phyloP scores from a whole-genome alignment of 2,888 invertebrate genomes.

The Alviniconcha strummeri region DNA sequence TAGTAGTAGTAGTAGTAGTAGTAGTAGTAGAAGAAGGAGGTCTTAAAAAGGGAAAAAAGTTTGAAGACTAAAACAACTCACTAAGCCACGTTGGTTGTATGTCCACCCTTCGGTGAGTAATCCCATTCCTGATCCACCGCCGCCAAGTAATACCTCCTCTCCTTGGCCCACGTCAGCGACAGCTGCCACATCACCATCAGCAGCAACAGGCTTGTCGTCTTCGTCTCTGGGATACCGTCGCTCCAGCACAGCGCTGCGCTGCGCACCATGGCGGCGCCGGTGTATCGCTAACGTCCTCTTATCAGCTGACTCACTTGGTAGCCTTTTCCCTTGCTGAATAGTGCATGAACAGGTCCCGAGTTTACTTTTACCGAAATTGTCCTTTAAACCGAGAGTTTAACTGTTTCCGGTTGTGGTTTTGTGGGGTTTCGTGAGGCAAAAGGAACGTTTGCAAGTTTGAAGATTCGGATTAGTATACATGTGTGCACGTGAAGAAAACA shows the following conservation, averaged over 20 bases:
- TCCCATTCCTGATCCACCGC: conserved; percentile 41
- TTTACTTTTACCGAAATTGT: too few species aligned
- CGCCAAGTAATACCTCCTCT: conserved; percentile 36
- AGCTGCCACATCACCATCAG: conserved; percentile 6
- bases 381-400: too few species aligned
- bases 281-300: neutral
- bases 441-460: too few species aligned
- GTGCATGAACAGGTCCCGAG: too few species aligned
- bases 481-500: too few species aligned
- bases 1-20: too few species aligned
- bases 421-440: too few species aligned
- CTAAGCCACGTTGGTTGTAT: conserved; percentile 19
- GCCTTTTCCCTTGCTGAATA: too few species aligned
- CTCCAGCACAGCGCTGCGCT: neutral
- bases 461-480: too few species aligned
- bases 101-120: conserved; percentile 39
- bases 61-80: neutral
- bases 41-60: neutral
- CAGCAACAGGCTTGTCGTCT: neutral
- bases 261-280: neutral
- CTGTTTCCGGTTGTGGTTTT: too few species aligned
- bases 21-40: too few species aligned
- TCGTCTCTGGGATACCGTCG: neutral
- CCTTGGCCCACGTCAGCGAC: neutral
- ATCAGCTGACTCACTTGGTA: too few species aligned